A percentile compares a stretch with the other conserved stretches of the same genome.
Conservation (phyloP, 2,113 vertebrate species). For the Cavia porcellus region DNA sequence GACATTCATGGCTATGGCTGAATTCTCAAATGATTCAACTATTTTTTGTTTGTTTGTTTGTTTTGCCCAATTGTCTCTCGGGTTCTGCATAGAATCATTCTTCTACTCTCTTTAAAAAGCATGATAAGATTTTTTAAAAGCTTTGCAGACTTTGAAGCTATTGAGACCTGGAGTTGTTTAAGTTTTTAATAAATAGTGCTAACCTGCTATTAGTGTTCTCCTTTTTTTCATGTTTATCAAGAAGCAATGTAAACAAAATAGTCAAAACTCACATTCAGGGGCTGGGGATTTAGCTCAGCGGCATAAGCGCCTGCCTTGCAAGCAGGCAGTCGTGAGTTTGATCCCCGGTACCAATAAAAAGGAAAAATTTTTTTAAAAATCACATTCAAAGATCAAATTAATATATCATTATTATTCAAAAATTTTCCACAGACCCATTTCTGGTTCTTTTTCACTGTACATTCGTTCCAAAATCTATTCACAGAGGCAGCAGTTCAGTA, state of each 20-base stretch:
- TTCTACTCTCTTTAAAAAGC: not conserved
- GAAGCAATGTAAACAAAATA: conserved; percentile 14
- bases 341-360: too few relatives aligned
- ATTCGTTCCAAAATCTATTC: not conserved
- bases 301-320: too few relatives aligned
- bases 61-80: not conserved
- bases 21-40: not conserved
- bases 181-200: not conserved
- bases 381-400: conserved; percentile 4
- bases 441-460: not conserved
- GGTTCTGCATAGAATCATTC: not conserved
- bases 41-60: too few relatives aligned
- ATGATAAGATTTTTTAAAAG: not conserved
- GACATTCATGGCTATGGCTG: not conserved
- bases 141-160: not conserved
- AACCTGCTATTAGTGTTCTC: not conserved
- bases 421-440: not conserved
- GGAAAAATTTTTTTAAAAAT: not conserved
- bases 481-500: not conserved
- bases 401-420: not conserved
- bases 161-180: not conserved
- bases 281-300: too few relatives aligned
- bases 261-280: not conserved
- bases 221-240: not conserved
- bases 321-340: too few relatives aligned